Percentiles rank a stretch among this genome's conserved stretches.
Evolutionary conservation across 2,888 invertebrate genomes (phyloP).

Genomic region (Drosophila lacicola): DNA sequence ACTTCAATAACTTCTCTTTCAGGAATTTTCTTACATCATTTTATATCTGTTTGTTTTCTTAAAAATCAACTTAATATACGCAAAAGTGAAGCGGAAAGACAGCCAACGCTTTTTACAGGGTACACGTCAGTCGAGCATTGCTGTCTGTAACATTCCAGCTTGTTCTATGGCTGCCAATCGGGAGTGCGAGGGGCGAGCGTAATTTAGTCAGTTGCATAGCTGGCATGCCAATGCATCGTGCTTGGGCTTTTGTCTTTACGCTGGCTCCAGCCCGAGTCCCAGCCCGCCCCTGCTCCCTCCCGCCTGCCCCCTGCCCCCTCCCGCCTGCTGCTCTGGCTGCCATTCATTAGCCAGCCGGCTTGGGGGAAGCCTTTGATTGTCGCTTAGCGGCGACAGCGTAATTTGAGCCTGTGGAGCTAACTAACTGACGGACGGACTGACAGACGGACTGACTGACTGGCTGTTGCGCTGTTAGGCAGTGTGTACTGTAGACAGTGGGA

Average conservation of each 20-base stretch:
- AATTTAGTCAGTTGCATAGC: constrained; percentile 39
- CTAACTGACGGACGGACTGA: not conserved
- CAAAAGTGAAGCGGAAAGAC: too few relatives aligned
- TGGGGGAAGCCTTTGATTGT: constrained; percentile 59
- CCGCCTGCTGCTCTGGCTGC: not conserved
- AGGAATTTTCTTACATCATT: too few relatives aligned
- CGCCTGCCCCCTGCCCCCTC: not conserved
- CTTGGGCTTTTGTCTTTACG: constrained; percentile 29
- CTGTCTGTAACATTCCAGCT: not conserved
- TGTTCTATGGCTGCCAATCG: not conserved
- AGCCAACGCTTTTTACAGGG: not conserved
- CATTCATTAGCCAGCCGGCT: constrained; percentile 45
- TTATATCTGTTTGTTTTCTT: too few relatives aligned
- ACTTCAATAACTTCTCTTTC: too few relatives aligned
- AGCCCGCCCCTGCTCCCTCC: not conserved
- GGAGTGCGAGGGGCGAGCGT: not conserved
- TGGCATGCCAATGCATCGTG: constrained; percentile 48
- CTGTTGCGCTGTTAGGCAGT: constrained; percentile 18
- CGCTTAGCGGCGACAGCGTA: constrained; percentile 50
- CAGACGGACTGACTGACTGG: not conserved
- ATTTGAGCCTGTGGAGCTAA: constrained; percentile 42
- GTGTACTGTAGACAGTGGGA: constrained; percentile 7
- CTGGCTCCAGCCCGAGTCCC: not conserved
- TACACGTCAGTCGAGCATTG: not conserved
- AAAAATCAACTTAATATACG: too few relatives aligned